Evolutionary conservation across 2,797 vertebrate species (phyloP), one percentile per base, ranked within the genome.

Genomic region (Sternarchorhynchus goeldii): DNA sequence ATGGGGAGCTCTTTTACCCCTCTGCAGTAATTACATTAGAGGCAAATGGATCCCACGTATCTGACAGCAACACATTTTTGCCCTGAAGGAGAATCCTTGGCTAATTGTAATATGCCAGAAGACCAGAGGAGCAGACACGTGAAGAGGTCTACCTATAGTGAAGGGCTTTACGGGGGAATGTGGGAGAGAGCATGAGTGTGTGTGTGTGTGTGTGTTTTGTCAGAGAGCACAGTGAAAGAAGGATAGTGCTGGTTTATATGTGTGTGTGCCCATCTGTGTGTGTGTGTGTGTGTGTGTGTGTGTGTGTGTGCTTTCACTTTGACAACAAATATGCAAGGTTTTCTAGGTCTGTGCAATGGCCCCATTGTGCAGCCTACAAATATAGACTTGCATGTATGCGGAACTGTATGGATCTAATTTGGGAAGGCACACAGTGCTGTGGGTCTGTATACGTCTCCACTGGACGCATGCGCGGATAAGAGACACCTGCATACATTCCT

Each of bases 41-140:
- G 91, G 91, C 88, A 93, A 92, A 92, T 91, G 89, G 92, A 93
- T 93, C 90, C 89, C 88, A 91, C 77, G 86, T 94, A 94, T 94
- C 93, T 93, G 92, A 93, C 92, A 93, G 91, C 90, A 93, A 92
- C 93, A 94, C 93, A 94, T 94, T 93, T 93, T 88, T 93, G 92
- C 93, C 93, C 93, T 91, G 86, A 88, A 93, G 93, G 90, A 91
- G 90, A 92, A 92, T 93, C 92, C 90, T 89, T 87, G 90, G 91
- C 88, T 94, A 93, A 93, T 93, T 93, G 92, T 93, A 93, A 94
- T 93, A 92, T 92, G 91, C 92, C 91, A 93, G 90, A 89, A 93
- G 79, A 84, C 77, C 75, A 86, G 63, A 86, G 85, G 85, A 89
- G 88, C 83, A 80, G 87, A 84, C 85, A 82, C 85, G 84, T 90